Base-by-base conservation (phyloP, 1,140 invertebrate species). In the Whitmania pigra region DNA sequence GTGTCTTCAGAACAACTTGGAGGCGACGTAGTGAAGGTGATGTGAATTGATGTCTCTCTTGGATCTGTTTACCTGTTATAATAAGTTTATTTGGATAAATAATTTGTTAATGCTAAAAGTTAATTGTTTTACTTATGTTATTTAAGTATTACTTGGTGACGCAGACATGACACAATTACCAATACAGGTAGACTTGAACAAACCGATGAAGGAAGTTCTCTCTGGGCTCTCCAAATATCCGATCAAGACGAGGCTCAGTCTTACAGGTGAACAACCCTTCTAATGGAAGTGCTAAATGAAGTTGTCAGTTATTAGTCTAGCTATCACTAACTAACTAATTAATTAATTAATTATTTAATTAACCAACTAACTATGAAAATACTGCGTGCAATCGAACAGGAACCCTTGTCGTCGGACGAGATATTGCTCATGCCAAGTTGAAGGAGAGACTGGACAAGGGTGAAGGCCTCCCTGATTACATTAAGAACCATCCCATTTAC, bases 401-500 rank as follows among this genome's bases (percentile, higher is more conserved):
- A 27, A 83, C 82, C 0, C 74, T 83, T 54, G 77, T 83, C 60
- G 82, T 83, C 20, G 82, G 81, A 18, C 69, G 82, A 70, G 82
- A 83, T 74, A 83, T 83, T 67, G 82, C 82, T 6, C 82, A 83
- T 74, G 81, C 82, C 66, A 83, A 83, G 68, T 73, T 83, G 29
- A 77, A 82, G 71, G 81, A 83, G 72, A 74, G 80, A 69, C 69
- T 83, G 29, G 79, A 81, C 31, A 75, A 69, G 18, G 81, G 80
- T 0, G 76, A 81, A 60, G 79, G 77, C 25, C 73, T 83, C 31
- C 82, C 82, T 13, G 79, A 83, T 69, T 82, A 82, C 71, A 74
- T 81, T 11, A 82, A 81, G 71, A 78, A 82, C 53, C 81, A 83
- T 73, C 82, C 82, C 9, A 78, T 83, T 15, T 83, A 83, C 74